These are phyloP conservation scores for Homalodisca vitripennis DNA, from an alignment of 1,140 invertebrate species.

Conservation along the genomic window DNA sequence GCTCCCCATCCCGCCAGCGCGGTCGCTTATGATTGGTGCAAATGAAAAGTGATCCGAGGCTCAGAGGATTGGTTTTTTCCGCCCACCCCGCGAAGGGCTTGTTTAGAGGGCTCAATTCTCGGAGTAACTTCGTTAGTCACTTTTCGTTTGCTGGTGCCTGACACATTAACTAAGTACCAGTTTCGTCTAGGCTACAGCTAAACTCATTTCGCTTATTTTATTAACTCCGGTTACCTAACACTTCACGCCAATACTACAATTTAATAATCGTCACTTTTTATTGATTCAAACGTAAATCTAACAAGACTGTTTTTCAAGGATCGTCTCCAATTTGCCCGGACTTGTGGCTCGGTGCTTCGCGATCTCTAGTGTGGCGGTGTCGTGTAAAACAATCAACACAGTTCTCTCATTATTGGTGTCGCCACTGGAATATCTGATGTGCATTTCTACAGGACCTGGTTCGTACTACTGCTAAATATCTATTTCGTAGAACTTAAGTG, in stretches of 20 bases:
- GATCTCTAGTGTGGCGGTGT: background rate
- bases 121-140: conserved; percentile 43
- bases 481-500: too few relatives aligned
- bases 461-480: too few relatives aligned
- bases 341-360: too few relatives aligned
- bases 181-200: conserved; percentile 30
- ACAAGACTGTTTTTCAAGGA: conserved; percentile 11
- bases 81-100: conserved; percentile 31
- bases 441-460: too few relatives aligned
- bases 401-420: background rate
- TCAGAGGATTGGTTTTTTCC: conserved; percentile 30
- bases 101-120: conserved; percentile 39
- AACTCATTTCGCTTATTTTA: conserved; percentile 36
- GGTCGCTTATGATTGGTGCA: conserved; percentile 14
- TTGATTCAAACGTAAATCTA: conserved; percentile 19
- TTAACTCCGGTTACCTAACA: conserved; percentile 33
- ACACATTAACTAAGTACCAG: conserved; percentile 35
- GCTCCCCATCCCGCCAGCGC: conserved; percentile 9
- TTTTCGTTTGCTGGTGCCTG: conserved; percentile 41
- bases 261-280: conserved; percentile 32
- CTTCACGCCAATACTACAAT: conserved; percentile 32
- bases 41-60: conserved; percentile 16
- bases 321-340: background rate
- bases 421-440: conserved; percentile 1
- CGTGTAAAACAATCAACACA: background rate